Base-by-base conservation (phyloP, 2,797 vertebrate species). In the Hafferia zeledoni region DNA sequence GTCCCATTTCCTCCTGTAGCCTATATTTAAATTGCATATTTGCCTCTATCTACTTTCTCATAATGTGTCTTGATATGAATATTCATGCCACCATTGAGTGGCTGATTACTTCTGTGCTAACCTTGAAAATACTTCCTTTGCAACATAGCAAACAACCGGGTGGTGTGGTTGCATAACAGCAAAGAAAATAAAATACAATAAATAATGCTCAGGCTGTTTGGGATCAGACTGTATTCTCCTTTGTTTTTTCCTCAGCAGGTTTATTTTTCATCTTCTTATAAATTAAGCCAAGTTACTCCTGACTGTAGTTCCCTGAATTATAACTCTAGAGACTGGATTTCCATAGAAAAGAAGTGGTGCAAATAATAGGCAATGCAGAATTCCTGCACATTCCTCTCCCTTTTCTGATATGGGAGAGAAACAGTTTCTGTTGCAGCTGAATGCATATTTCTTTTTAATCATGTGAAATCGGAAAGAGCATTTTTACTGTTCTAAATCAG, bases 21-120 rank as follows among this genome's bases (percentile, higher is more conserved):
- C 91, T 96, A 90, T 95, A 97, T 96, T 97, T 96, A 97, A 97
- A 95, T 78, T 55, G 74, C 46, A 70, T 94, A 96, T 97, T 97
- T 95, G 72, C 90, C 71, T 97, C 88, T 71, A 68, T 94, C 92
- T 92, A 50, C 88, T 87, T 96, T 93, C 69, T 92, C 88, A 72
- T 94, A 84, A 94, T 76, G 35, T 83, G 59, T 53, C 91, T 95
- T 83, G 75, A 82, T 88, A 96, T 97, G 95, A 97, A 97, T 97
- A 97, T 97, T 96, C 96, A 97, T 95, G 60, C 6, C 53, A 41
- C 49, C 46, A 65, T 50, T 91, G 77, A 96, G 83, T 72, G 70
- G 81, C 83, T 95, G 93, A 96, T 96, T 94, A 91, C 69, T 97
- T 91, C 81, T 53, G 46, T 77, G 78, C 56, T 96, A 97, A 95